Percentiles rank a stretch among this genome's conserved stretches.
These are phyloP conservation scores for Myoxocephalus aenaeus DNA, from an alignment of 2,797 vertebrate genomes.

Conservation along the genomic window DNA sequence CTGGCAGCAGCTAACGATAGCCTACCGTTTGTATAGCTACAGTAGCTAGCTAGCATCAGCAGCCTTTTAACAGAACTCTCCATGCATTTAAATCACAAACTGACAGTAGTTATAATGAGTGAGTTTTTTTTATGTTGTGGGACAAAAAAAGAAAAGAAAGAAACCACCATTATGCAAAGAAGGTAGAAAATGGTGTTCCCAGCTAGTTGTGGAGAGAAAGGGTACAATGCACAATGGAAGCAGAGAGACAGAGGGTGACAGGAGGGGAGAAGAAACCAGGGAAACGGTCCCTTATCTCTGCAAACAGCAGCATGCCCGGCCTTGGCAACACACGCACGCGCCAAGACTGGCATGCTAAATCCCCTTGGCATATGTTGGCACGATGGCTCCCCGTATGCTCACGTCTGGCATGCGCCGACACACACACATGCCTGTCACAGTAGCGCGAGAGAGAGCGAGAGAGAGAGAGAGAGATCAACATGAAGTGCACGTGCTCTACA, in stretches of 20 bases:
- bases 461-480: slow-evolving; percentile 49
- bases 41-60: too few relatives aligned
- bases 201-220: slow-evolving; percentile 59
- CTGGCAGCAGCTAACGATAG: too few relatives aligned
- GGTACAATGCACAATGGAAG: slow-evolving; percentile 69
- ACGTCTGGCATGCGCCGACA: slow-evolving; percentile 67
- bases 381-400: slow-evolving; percentile 78
- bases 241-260: slow-evolving; percentile 68
- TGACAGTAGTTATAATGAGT: not conserved
- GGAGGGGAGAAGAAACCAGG: slow-evolving; percentile 67
- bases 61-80: slow-evolving; percentile 23
- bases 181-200: slow-evolving; percentile 53
- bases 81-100: slow-evolving; percentile 28
- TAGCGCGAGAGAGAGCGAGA: slow-evolving; percentile 31
- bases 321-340: slow-evolving; percentile 64
- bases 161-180: slow-evolving; percentile 54
- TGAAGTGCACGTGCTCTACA: slow-evolving; percentile 79
- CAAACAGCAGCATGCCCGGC: slow-evolving; percentile 80
- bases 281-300: slow-evolving; percentile 79
- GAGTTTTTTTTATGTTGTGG: slow-evolving; percentile 27
- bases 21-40: too few relatives aligned
- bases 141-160: slow-evolving; percentile 3
- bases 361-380: slow-evolving; percentile 84
- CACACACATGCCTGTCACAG: slow-evolving; percentile 38
- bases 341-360: slow-evolving; percentile 81